Conservation (phyloP, 2,797 vertebrate species). For the Crocodylus rhombifer region DNA sequence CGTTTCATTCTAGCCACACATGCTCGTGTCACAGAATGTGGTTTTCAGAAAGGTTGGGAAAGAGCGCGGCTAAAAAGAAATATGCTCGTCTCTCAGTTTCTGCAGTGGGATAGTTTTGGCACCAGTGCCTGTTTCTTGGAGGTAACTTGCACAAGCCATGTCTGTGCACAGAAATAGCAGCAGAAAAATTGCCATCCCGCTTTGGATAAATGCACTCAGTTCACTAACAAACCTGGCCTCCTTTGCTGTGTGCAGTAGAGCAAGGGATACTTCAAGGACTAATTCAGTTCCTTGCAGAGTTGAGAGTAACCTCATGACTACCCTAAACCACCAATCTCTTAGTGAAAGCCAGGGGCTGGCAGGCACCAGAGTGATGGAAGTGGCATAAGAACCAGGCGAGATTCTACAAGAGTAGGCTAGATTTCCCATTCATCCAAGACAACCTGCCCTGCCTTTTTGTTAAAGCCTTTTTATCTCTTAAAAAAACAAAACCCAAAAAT, state of each 20-base stretch:
- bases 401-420: not conserved
- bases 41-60: not conserved
- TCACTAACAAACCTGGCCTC: not conserved
- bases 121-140: not conserved
- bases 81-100: not conserved
- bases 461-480: not conserved
- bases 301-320: not conserved
- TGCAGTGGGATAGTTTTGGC: not conserved
- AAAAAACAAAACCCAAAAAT: too few species aligned
- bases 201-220: not conserved
- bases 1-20: not conserved
- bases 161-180: not conserved
- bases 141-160: not conserved
- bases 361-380: not conserved
- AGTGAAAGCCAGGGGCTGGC: not conserved
- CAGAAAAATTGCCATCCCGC: not conserved
- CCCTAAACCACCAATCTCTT: not conserved
- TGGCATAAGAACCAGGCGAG: not conserved
- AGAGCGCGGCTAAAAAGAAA: accelerated
- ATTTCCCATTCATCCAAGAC: not conserved
- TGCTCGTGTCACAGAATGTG: not conserved
- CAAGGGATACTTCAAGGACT: not conserved
- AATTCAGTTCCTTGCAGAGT: not conserved
- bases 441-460: not conserved
- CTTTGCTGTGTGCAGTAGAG: accelerated